A percentile compares a stretch with the other conserved stretches of the same genome.
Evolutionary conservation across 2,888 invertebrate species (phyloP).

Genomic region (Adineta ricciae): DNA sequence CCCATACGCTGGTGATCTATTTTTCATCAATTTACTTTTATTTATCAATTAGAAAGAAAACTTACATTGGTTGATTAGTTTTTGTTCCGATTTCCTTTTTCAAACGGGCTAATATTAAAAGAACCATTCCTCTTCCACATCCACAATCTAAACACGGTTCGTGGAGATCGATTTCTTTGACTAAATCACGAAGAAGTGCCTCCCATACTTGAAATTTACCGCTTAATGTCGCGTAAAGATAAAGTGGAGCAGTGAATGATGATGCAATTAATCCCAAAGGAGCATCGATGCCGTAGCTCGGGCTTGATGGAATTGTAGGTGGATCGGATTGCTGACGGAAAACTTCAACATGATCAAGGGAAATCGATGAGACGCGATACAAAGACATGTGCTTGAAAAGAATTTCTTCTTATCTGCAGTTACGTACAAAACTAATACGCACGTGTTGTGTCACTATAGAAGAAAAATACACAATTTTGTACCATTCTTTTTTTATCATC

Average conservation of each 20-base stretch:
- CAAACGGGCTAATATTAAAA: neutral
- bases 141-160: neutral
- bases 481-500: no score
- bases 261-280: neutral
- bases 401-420: neutral
- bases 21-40: no score
- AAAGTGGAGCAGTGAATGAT: neutral
- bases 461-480: no score
- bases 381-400: neutral
- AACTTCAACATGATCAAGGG: neutral
- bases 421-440: no score
- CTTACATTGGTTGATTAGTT: neutral
- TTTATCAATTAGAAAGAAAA: no score
- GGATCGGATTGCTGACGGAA: neutral
- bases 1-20: neutral
- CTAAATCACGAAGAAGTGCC: neutral
- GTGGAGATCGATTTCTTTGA: neutral
- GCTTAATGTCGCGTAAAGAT: neutral
- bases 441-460: no score
- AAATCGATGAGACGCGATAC: neutral
- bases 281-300: neutral
- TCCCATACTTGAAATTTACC: neutral
- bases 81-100: neutral
- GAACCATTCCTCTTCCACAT: neutral
- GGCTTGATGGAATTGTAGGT: neutral